Base-by-base conservation (phyloP, 1,140 invertebrate genomes). In the Pentalonia nigronervosa region DNA sequence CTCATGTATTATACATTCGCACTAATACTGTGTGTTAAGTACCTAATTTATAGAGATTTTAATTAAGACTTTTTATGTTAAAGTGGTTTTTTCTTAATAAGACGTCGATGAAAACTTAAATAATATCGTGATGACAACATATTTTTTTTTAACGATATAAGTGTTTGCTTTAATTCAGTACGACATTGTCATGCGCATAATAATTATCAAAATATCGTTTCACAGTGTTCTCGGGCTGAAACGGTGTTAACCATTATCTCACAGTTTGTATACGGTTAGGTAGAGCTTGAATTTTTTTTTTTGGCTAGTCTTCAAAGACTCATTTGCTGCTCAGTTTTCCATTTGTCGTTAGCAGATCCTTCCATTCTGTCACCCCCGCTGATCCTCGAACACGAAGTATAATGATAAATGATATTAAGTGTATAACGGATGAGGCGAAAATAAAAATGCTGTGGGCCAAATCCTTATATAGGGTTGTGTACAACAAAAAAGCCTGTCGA, bases 391-490 rank as follows among this genome's bases (percentile, higher is more conserved):
- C 90, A 91, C 45, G 67, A 14, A 47, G 67, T 91, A 91, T 81
- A 91, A 91, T 91, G 90, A 91, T 91, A 91, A 91, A 91, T 91
- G 90, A 91, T 91, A 81, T 91, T 91, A 91, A 91, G 90, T 91
- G 90, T 34, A 76, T 45, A 91, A 91, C 45, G 67, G 90, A 81
- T 25, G 67, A 67, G 90, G 45, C 56, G 48, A 60, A 90, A 56
- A 67, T 67, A 89, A 91, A 81, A 91, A 48, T 30, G 30, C 56
- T 30, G 3, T 20, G 30, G 25, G 9, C 90, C 56, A 91, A 91
- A 91, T 81, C 67, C 41, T 47, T 81, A 91, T 81, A 91, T 34
- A 17, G n/a, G 60, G 60, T 76, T 14, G 41, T 34, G 67, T 91
- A 81, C 30, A 91, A 91, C 20, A 47, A 91, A 91, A 91, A 91